Conservation (phyloP, 1,140 invertebrate genomes). For the Drosophila mojavensis region DNA sequence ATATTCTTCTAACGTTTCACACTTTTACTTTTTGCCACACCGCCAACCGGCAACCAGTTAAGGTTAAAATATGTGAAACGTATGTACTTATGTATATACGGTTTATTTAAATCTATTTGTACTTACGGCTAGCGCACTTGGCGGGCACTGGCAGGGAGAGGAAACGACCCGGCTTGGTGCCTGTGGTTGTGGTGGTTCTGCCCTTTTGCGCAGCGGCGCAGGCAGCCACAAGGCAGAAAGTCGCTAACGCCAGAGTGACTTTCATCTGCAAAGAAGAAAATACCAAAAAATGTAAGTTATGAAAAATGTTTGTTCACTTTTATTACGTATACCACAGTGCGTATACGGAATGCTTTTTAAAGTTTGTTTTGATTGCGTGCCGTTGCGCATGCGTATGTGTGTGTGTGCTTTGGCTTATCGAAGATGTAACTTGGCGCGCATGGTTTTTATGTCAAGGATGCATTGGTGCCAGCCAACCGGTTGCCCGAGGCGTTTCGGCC, state of each 20-base stretch:
- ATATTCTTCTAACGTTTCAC: constrained; percentile 55
- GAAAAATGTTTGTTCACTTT: neutral
- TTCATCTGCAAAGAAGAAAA: constrained; percentile 74
- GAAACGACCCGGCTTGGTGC: constrained; percentile 88
- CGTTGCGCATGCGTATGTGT: constrained; percentile 3
- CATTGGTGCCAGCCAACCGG: constrained; percentile 73
- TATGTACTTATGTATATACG: neutral
- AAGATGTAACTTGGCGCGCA: constrained; percentile 72
- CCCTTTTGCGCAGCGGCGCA: constrained; percentile 72
- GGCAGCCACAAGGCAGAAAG: constrained; percentile 82
- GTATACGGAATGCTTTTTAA: constrained; percentile 72
- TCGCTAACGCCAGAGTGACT: constrained; percentile 82
- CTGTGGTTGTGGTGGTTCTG: constrained; percentile 78
- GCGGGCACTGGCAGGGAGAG: constrained; percentile 90
- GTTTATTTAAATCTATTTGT: constrained; percentile 1
- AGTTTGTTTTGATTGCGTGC: constrained; percentile 49
- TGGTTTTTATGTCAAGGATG: constrained; percentile 84
- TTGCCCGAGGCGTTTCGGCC: constrained; percentile 69
- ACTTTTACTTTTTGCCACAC: constrained; percentile 73
- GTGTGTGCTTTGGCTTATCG: constrained; percentile 36
- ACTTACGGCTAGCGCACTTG: constrained; percentile 93
- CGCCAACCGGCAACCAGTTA: constrained; percentile 11
- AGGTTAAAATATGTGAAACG: constrained; percentile 4
- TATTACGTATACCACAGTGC: constrained; percentile 38
- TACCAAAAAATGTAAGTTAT: constrained; percentile 1